Percentiles rank a stretch among this genome's conserved stretches.
Conservation (phyloP, 2,888 invertebrate genomes). For the Pelosia muscerda region DNA sequence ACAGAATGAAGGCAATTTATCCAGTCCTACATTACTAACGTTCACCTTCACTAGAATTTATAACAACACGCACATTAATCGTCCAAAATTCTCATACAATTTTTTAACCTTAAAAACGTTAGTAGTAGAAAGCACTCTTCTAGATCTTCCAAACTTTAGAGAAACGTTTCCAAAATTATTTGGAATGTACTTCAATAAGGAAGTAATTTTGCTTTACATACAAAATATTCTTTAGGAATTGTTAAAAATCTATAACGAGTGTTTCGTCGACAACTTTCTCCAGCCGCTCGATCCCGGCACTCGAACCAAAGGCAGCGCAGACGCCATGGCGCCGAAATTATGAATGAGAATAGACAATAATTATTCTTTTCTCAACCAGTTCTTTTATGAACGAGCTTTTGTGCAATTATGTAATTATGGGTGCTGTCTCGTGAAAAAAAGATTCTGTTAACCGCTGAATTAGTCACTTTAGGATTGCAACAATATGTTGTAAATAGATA, state of each 20-base stretch:
- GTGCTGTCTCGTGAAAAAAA: slow-evolving; percentile 2
- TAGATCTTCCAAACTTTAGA: not conserved
- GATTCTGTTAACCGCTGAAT: not conserved
- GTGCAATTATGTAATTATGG: slow-evolving; percentile 4
- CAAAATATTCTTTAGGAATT: not conserved
- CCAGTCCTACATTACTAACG: no score
- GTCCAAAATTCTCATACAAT: no score
- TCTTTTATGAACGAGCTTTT: slow-evolving; percentile 24
- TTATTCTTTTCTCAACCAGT: slow-evolving; percentile 46
- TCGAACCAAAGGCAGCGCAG: slow-evolving; percentile 53
- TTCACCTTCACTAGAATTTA: no score
- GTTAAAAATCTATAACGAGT: slow-evolving; percentile 23
- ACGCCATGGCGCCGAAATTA: slow-evolving; percentile 70
- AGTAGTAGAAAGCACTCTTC: not conserved
- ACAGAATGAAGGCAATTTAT: not conserved
- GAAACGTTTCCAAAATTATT: not conserved
- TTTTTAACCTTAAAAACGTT: not conserved
- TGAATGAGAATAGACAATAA: slow-evolving; percentile 64
- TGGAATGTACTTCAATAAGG: not conserved
- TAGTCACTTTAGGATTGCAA: not conserved
- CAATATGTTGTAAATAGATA: not conserved
- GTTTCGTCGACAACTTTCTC: slow-evolving; percentile 59
- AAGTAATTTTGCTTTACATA: slow-evolving; percentile 1
- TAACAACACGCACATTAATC: no score
- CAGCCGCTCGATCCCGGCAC: slow-evolving; percentile 30